Conservation (phyloP, 2,888 invertebrate species). For the Buathra laborator region DNA sequence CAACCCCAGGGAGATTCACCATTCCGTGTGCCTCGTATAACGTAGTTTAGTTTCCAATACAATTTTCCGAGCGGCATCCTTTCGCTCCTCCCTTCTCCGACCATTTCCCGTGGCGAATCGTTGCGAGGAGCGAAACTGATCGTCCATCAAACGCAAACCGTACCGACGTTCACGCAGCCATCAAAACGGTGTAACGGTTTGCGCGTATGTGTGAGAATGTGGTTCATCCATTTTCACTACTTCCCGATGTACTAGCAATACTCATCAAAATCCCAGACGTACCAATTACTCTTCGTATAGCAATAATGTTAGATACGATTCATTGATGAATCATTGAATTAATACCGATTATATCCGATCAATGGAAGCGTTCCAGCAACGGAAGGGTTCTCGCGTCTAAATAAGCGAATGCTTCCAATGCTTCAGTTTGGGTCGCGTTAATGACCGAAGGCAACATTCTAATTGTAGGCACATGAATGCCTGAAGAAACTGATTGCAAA, state of each 20-base stretch:
- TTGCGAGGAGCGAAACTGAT: slow-evolving; percentile 47
- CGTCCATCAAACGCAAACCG: slow-evolving; percentile 54
- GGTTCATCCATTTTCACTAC: slow-evolving; percentile 34
- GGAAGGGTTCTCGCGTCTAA: not conserved
- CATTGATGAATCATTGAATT: slow-evolving; percentile 22
- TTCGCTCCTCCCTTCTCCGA: slow-evolving; percentile 12
- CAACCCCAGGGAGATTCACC: slow-evolving; percentile 6
- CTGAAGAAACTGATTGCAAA: not conserved
- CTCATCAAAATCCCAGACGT: not conserved
- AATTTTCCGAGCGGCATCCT: slow-evolving; percentile 59
- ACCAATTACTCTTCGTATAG: slow-evolving; percentile 26
- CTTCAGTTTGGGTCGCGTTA: not conserved
- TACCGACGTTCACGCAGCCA: slow-evolving; percentile 21
- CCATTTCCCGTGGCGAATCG: slow-evolving; percentile 39
- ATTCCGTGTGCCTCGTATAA: slow-evolving; percentile 64
- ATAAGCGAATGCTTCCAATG: not conserved
- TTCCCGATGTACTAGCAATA: not conserved
- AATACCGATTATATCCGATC: not conserved
- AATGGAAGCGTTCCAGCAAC: not conserved
- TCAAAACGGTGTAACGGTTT: slow-evolving; percentile 19
- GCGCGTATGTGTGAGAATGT: not conserved
- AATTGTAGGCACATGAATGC: not conserved
- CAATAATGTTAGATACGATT: slow-evolving; percentile 23
- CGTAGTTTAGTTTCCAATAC: slow-evolving; percentile 62
- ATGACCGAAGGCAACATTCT: not conserved